Evolutionary conservation across 1,140 invertebrate species (phyloP), one percentile per base, ranked within the genome.

Genomic region (Macrobrachium rosenbergii): DNA sequence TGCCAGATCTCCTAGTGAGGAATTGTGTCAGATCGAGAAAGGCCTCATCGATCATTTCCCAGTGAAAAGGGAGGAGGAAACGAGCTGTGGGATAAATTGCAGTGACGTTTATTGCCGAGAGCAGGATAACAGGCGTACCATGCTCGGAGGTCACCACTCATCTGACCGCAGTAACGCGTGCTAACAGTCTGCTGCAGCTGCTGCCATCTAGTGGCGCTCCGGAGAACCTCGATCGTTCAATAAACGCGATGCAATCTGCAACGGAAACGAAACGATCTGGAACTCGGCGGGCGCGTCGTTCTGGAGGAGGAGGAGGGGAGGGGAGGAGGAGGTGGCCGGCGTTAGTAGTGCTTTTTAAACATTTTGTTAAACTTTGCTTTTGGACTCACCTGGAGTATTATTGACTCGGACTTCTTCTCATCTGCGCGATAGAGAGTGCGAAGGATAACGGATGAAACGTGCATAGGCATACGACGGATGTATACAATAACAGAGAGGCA

Each of bases 81-180:
- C 67, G 37, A 76, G 85, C 64, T 76, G 60, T 45, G 69, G 69
- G 45, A 69, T 73, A 81, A 73, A 80, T 82, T 87, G 85, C 85
- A 82, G 85, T 87, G 85, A 87, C 78, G 79, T 87, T 87, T 87
- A 87, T 87, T 87, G 60, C 78, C 67, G 81, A 69, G 63, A 75
- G 43, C 69, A 76, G 64, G 85, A 87, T 63, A 37, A 81, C 85
- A 87, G 85, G 67, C 81, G 85, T 60, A 14, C 45, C 85, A 59
- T 81, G 63, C 85, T 75, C 78, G 85, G 78, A 81, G 85, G 85
- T 52, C 81, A 79, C 85, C 85, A 87, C 85, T 87, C 85, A 82
- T 87, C 85, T 87, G 85, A 87, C 85, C 85, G 72, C 85, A 87
- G 85, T 75, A 87, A 87, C 85, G 85, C 79, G 85, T 87, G 85